Base-by-base conservation (phyloP, 2,113 vertebrate species). In the Suncus etruscus region DNA sequence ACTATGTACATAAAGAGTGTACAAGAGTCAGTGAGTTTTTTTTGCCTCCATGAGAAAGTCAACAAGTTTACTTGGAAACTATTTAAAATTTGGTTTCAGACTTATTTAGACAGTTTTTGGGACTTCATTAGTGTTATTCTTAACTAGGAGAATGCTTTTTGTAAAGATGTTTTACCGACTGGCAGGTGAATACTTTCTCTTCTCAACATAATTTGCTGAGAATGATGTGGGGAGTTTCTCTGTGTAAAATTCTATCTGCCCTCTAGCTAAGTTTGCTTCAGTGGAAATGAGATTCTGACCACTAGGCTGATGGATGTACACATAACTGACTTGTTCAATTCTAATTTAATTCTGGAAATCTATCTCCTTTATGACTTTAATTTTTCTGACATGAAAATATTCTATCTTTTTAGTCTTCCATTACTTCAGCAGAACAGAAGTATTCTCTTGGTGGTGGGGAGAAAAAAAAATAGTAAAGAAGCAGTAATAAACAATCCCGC, bases 331-430 rank as follows among this genome's bases (percentile, higher is more conserved):
- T 96, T 96, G 91, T 91, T 96, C 96, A 95, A 95, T 96, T 96
- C 94, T 95, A 97, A 97, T 96, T 96, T 97, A 96, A 97, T 97
- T 96, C 94, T 93, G 74, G 94, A 95, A 94, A 96, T 97, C 92
- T 93, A 92, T 95, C 91, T 94, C 88, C 81, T 95, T 94, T 94
- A 96, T 96, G 89, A 93, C 90, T 94, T 97, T 95, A 96, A 97
- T 96, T 96, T 96, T 96, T 96, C 86, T 96, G 94, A 96, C 96
- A 94, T 94, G 83, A 96, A 95, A 96, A 91, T 81, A 1, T 94
- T 95, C 92, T 91, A 82, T 94, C 94, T 93, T 96, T 95, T 95
- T 87, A 93, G 91, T 66, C 66, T 90, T 87, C 81, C 74, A 25
- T 66, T 94, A 90, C 80, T 96, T 88, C 90, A 93, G 50, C 70